A percentile compares a stretch with the other conserved stretches of the same genome.
phyloP scores from a whole-genome alignment of 2,113 vertebrate species.

The Ornithorhynchus anatinus region DNA sequence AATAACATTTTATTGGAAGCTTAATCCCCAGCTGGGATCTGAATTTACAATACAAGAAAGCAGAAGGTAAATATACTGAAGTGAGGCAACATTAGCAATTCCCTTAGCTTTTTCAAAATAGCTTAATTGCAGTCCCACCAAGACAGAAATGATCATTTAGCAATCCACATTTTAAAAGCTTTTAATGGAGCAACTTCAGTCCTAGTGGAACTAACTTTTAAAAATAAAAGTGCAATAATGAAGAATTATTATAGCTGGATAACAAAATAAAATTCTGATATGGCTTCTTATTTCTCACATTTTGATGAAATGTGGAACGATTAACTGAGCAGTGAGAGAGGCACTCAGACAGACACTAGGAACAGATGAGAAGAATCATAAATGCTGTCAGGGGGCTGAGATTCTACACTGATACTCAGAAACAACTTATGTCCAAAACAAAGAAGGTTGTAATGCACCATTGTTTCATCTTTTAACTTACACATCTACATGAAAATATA shows the following conservation, averaged over 20 bases:
- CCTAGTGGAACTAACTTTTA: constrained; percentile 38
- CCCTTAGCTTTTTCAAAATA: constrained; percentile 20
- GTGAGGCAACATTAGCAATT: background rate
- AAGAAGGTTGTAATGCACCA: background rate
- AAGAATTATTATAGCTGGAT: constrained; percentile 22
- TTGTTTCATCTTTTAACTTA: constrained; percentile 12
- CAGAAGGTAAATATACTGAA: constrained; percentile 15
- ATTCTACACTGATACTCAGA: background rate
- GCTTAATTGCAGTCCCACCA: constrained; percentile 39
- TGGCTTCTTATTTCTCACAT: constrained; percentile 19
- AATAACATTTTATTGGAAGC: constrained; percentile 21
- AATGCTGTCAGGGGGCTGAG: background rate
- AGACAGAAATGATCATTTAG: constrained; percentile 33
- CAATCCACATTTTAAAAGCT: constrained; percentile 34
- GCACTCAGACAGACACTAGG: background rate
- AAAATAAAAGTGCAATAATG: constrained; percentile 42
- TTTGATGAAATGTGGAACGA: constrained; percentile 24
- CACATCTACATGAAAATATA: background rate
- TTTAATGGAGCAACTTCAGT: constrained; percentile 34
- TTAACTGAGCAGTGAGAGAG: background rate
- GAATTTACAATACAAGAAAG: constrained; percentile 32
- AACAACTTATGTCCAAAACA: background rate
- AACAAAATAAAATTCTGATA: constrained; percentile 2
- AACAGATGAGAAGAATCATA: background rate
- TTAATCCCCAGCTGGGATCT: constrained; percentile 12